phyloP scores from a whole-genome alignment of 2,888 invertebrate genomes.

The Thelaira solivaga region DNA sequence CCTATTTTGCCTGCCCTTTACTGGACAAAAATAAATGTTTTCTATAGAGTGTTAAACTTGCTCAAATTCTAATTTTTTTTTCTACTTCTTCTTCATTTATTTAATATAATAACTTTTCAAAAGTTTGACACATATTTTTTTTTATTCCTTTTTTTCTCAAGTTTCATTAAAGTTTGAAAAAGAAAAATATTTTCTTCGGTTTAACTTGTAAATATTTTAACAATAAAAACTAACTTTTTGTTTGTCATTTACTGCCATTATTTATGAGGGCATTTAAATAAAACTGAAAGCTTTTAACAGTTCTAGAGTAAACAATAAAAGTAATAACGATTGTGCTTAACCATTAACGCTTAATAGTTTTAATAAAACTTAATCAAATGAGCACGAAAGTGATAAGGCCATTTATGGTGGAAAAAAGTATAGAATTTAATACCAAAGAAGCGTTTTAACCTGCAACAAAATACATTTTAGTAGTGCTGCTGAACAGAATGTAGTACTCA shows the following conservation, averaged over 20 bases:
- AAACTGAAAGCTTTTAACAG: slow-evolving; percentile 18
- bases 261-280: slow-evolving; percentile 32
- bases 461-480: no score
- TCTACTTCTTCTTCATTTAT: not conserved
- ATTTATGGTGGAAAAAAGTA: no score
- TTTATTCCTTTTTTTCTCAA: slow-evolving; percentile 3
- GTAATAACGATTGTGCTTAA: slow-evolving; percentile 17
- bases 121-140: slow-evolving; percentile 6
- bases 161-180: slow-evolving; percentile 3
- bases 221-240: slow-evolving; percentile 5
- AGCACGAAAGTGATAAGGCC: not conserved
- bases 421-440: no score
- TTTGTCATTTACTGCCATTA: slow-evolving; percentile 27
- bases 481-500: no score
- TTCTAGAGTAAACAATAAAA: slow-evolving; percentile 21
- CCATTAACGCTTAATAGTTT: not conserved
- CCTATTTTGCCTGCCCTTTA: no score
- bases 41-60: no score
- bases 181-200: slow-evolving; percentile 2
- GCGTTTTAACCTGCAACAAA: no score
- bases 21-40: no score
- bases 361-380: not conserved
- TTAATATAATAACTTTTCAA: not conserved
- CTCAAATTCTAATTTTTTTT: not conserved
- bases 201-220: slow-evolving; percentile 24